These are phyloP conservation scores for Calidris pugnax DNA, from an alignment of 2,113 vertebrate species.

Conservation along the genomic window DNA sequence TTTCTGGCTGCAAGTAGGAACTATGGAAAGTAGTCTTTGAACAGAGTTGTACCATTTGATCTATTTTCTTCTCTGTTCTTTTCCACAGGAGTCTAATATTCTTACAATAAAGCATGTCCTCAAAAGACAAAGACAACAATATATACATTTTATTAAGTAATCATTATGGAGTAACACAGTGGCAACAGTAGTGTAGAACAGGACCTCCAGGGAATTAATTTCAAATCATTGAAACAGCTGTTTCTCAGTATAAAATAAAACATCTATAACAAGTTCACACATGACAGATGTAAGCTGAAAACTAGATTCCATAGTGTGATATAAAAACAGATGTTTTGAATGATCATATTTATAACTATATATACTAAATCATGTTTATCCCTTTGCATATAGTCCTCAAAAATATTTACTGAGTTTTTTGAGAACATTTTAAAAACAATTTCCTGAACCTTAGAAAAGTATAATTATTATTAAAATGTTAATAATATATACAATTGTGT, in stretches of 20 bases:
- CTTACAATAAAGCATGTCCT: constrained; percentile 1
- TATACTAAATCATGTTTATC: constrained; percentile 51
- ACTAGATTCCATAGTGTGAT: constrained; percentile 74
- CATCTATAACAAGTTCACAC: constrained; percentile 85
- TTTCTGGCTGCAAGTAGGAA: background rate
- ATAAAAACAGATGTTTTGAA: constrained; percentile 83
- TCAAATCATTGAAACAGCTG: constrained; percentile 79
- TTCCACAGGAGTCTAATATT: background rate
- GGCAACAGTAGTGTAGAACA: constrained; percentile 45
- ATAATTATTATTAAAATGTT: constrained; percentile 30
- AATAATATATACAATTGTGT: background rate
- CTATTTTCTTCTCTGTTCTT: background rate
- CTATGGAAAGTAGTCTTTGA: background rate
- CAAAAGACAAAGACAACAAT: constrained; percentile 69
- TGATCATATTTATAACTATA: constrained; percentile 74
- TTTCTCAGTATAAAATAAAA: constrained; percentile 80
- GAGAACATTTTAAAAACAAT: constrained; percentile 41
- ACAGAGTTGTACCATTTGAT: background rate
- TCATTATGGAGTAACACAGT: constrained; percentile 61
- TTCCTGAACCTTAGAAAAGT: constrained; percentile 38
- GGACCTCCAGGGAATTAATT: constrained; percentile 77
- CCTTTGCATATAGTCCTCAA: constrained; percentile 11
- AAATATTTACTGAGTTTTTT: constrained; percentile 45
- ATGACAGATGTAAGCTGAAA: constrained; percentile 82
- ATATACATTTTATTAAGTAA: constrained; percentile 63